phyloP scores from a whole-genome alignment of 2,888 invertebrate species.

The Rhamnusium bicolor region DNA sequence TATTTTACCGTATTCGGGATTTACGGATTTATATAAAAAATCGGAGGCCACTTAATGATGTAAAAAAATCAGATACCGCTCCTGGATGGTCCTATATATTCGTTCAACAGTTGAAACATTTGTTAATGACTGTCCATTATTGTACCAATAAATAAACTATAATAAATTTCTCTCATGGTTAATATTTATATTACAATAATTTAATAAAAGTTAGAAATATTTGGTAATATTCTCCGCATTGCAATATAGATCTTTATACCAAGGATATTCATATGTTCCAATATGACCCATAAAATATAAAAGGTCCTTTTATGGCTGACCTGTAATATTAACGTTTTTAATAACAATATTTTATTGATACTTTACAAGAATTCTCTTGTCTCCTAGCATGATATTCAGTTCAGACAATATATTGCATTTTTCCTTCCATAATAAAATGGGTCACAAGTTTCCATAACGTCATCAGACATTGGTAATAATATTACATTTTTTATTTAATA shows the following conservation, averaged over 20 bases:
- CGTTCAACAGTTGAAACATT: too few species aligned
- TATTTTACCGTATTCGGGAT: too few species aligned
- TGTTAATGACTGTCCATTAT: too few species aligned
- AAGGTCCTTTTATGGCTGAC: constrained; percentile 21
- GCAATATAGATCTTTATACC: neutral
- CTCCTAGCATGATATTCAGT: neutral
- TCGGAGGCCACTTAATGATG: too few species aligned
- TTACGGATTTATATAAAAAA: too few species aligned
- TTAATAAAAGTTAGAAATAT: constrained; percentile 8
- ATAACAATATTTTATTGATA: constrained; percentile 30
- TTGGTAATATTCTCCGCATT: constrained; percentile 27
- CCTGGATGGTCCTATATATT: too few species aligned
- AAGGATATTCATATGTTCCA: constrained; percentile 28
- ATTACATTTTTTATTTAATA: too few species aligned
- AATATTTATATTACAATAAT: neutral
- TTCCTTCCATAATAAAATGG: neutral
- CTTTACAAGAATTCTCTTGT: neutral
- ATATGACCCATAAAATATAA: constrained; percentile 26
- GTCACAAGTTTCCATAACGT: neutral
- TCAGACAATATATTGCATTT: neutral
- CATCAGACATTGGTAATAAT: too few species aligned
- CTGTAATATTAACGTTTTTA: constrained; percentile 26
- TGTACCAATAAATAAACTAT: too few species aligned
- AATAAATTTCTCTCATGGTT: too few species aligned
- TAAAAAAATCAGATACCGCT: too few species aligned